phyloP scores from a whole-genome alignment of 2,888 invertebrate species.

The Artemia sinica region DNA sequence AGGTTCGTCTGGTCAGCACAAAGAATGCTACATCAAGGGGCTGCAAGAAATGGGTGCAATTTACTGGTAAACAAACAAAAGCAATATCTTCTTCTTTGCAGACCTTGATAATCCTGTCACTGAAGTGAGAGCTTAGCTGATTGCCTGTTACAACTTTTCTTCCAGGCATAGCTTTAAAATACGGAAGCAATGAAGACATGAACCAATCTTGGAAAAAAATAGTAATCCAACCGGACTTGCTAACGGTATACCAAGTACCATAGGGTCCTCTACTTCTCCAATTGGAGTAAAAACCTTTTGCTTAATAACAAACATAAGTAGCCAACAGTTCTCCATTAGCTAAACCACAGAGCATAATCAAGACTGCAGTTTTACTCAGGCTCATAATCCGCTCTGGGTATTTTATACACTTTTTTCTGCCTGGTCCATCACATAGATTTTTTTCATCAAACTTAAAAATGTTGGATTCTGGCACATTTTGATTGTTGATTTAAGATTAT shows the following conservation, averaged over 20 bases:
- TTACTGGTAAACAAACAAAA: conserved; percentile 30
- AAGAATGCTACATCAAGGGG: too few species aligned
- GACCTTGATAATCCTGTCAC: conserved; percentile 26
- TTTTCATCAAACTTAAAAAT: too few species aligned
- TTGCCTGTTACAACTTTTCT: conserved; percentile 31
- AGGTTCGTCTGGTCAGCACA: too few species aligned
- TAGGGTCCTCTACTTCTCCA: too few species aligned
- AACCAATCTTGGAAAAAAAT: conserved; percentile 30
- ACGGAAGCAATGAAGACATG: conserved; percentile 26
- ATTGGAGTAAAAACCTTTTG: conserved; percentile 29
- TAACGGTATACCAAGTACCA: conserved; percentile 12
- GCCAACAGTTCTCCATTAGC: conserved; percentile 29
- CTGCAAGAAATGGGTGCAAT: too few species aligned
- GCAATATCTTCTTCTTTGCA: conserved; percentile 30
- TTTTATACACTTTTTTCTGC: conserved; percentile 25
- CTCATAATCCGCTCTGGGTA: conserved; percentile 31
- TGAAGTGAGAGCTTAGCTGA: conserved; percentile 30
- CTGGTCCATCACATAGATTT: too few species aligned
- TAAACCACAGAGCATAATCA: conserved; percentile 31
- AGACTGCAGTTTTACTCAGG: conserved; percentile 29
- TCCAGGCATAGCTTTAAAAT: conserved; percentile 27
- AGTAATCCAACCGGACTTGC: conserved; percentile 30
- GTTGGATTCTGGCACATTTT: conserved; percentile 25
- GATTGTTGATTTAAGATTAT: conserved; percentile 24
- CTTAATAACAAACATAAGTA: conserved; percentile 16